phyloP scores from a whole-genome alignment of 2,888 invertebrate species.

The Lapara coniferarum region DNA sequence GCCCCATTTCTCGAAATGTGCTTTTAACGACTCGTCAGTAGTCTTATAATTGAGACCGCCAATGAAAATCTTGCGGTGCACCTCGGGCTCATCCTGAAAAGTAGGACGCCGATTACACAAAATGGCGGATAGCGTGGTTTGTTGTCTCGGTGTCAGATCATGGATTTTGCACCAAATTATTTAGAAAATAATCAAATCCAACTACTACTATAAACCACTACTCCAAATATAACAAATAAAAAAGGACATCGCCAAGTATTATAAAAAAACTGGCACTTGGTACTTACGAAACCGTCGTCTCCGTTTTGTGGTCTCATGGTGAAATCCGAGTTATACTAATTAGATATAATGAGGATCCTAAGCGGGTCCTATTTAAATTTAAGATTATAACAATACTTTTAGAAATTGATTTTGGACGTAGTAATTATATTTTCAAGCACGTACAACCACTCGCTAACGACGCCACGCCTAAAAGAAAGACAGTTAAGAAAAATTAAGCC shows the following conservation, averaged over 20 bases:
- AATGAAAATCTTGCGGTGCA: constrained; percentile 96
- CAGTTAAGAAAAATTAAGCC: constrained; percentile 25
- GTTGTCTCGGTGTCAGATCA: constrained; percentile 29
- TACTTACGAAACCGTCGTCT: constrained; percentile 79
- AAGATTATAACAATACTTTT: not conserved
- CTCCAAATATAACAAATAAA: constrained; percentile 8
- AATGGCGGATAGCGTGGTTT: constrained; percentile 69
- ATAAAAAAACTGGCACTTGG: constrained; percentile 20
- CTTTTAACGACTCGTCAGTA: constrained; percentile 95
- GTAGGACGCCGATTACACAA: constrained; percentile 57
- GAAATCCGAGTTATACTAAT: constrained; percentile 29
- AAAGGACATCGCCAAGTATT: not conserved
- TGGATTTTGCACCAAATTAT: not conserved
- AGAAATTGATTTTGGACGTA: not conserved
- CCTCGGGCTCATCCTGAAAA: constrained; percentile 88
- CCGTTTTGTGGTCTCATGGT: constrained; percentile 79
- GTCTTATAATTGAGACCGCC: constrained; percentile 98
- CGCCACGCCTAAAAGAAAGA: constrained; percentile 77
- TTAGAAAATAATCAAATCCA: not conserved
- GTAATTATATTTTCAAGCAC: not conserved
- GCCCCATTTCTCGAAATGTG: constrained; percentile 99
- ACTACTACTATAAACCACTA: constrained; percentile 9
- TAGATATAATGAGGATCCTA: not conserved
- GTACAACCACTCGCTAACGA: constrained; percentile 51
- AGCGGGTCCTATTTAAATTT: not conserved